phyloP scores from a whole-genome alignment of 2,113 vertebrate species.

The Amblyopsis rosae region DNA sequence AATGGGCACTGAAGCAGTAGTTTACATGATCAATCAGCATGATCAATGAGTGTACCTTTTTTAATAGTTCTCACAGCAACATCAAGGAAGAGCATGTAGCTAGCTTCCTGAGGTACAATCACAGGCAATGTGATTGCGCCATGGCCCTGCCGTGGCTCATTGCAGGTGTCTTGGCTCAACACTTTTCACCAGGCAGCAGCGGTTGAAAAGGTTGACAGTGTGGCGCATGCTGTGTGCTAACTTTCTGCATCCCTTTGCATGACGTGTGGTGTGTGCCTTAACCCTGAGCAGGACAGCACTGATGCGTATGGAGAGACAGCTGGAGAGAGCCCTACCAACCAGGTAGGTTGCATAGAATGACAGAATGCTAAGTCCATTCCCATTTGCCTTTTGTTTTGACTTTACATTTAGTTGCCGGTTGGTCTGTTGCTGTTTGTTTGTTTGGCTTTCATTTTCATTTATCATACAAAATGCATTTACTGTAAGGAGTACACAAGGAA shows the following conservation, averaged over 20 bases:
- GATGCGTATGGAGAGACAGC: conserved; percentile 97
- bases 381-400: conserved; percentile 48
- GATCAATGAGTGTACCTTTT: too few species aligned
- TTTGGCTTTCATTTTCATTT: conserved; percentile 23
- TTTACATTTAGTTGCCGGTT: conserved; percentile 52
- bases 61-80: neutral
- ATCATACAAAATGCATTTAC: neutral
- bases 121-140: conserved; percentile 11
- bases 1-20: too few species aligned
- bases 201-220: conserved; percentile 60
- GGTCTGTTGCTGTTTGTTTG: conserved; percentile 37
- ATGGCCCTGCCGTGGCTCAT: conserved; percentile 21
- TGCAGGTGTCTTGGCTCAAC: conserved; percentile 46
- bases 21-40: too few species aligned
- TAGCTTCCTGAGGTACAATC: conserved; percentile 11
- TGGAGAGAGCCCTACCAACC: conserved; percentile 94
- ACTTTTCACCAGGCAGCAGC: conserved; percentile 49
- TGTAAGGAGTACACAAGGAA: neutral
- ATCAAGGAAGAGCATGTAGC: neutral
- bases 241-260: conserved; percentile 86
- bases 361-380: conserved; percentile 50
- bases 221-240: conserved; percentile 76
- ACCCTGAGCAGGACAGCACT: conserved; percentile 97
- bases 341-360: conserved; percentile 86
- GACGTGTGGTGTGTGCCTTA: conserved; percentile 87